Conservation (phyloP, 1,140 invertebrate genomes). For the Oedothorax gibbosus region DNA sequence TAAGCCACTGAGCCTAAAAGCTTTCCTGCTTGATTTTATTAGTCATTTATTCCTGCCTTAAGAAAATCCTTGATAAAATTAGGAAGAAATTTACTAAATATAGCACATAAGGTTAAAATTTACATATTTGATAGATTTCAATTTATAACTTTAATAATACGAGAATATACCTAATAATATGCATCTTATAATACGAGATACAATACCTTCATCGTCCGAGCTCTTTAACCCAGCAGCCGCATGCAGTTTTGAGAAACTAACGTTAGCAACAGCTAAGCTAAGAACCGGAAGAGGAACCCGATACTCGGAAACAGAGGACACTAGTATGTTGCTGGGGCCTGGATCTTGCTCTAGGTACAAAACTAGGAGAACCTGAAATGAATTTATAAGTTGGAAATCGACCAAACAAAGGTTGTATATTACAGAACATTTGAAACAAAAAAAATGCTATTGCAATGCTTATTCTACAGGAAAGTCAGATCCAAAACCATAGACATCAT, state of each 20-base stretch:
- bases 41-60: too few species aligned
- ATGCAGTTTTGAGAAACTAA: conserved; percentile 71
- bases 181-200: too few species aligned
- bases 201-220: conserved; percentile 65
- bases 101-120: too few species aligned
- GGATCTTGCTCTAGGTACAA: conserved; percentile 77
- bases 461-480: not conserved
- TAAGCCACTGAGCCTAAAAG: too few species aligned
- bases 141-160: too few species aligned
- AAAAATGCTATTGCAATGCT: not conserved
- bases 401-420: not conserved
- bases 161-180: too few species aligned
- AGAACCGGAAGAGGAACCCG: conserved; percentile 83
- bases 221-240: not conserved
- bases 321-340: conserved; percentile 70
- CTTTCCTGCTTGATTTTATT: too few species aligned
- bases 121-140: too few species aligned
- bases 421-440: not conserved
- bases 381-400: not conserved
- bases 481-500: not conserved
- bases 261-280: conserved; percentile 87
- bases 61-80: too few species aligned
- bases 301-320: conserved; percentile 84
- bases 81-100: too few species aligned
- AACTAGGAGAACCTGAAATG: conserved; percentile 77